These are phyloP conservation scores for Brachypodius melanocephalos DNA, from an alignment of 2,113 vertebrate species.

Conservation along the genomic window DNA sequence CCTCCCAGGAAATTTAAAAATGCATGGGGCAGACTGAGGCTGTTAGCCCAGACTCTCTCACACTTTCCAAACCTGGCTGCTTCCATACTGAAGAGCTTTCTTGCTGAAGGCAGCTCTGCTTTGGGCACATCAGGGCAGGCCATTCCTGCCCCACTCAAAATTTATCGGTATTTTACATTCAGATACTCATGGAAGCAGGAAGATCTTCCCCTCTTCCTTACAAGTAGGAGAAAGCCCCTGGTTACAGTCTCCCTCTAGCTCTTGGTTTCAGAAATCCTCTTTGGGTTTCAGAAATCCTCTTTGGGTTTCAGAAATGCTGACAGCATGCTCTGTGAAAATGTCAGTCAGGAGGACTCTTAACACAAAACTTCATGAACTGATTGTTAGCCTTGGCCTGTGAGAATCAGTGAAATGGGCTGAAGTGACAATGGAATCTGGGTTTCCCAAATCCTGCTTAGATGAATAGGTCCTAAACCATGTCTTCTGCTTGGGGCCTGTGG, in stretches of 20 bases:
- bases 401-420: not conserved
- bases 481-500: not conserved
- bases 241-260: not conserved
- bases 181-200: not conserved
- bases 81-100: not conserved
- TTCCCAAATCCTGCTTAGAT: not conserved
- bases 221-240: not conserved
- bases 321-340: fast-evolving
- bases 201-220: not conserved
- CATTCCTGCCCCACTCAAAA: not conserved
- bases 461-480: not conserved
- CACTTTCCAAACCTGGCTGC: not conserved
- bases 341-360: not conserved
- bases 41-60: not conserved
- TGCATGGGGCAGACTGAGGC: not conserved
- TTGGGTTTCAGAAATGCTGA: not conserved
- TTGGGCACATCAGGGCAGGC: not conserved
- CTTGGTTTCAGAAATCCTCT: not conserved
- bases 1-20: not conserved
- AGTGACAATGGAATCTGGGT: not conserved
- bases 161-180: not conserved
- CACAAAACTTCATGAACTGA: not conserved
- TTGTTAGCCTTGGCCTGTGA: not conserved
- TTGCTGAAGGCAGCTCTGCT: not conserved
- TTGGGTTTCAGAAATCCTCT: not conserved